A percentile compares a stretch with the other conserved stretches of the same genome.
Conservation (phyloP, 2,888 invertebrate genomes). For the Tenthredo livida region DNA sequence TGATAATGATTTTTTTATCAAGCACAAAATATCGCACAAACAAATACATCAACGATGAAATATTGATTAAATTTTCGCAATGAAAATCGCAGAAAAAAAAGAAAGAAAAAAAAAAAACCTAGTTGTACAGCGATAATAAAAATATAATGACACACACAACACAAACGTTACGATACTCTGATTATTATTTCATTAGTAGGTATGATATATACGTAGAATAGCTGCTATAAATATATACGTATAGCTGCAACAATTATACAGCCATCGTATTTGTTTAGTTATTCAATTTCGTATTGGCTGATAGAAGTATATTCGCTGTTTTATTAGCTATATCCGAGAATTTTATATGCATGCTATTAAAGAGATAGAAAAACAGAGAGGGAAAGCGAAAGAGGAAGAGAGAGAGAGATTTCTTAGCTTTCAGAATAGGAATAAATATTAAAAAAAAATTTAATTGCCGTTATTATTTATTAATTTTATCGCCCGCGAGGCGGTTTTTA, state of each 20-base stretch:
- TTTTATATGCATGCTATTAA: not conserved
- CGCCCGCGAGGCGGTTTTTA: not conserved
- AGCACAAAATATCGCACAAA: not conserved
- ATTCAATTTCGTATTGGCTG: not conserved
- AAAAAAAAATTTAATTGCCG: too few relatives aligned
- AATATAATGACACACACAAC: conserved; percentile 48
- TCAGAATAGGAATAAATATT: too few relatives aligned
- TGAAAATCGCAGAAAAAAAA: not conserved
- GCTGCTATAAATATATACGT: not conserved
- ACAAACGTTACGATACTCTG: conserved; percentile 40
- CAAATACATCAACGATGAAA: not conserved
- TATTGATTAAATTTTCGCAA: not conserved
- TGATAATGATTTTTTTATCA: not conserved
- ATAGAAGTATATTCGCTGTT: not conserved
- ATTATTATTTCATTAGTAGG: not conserved
- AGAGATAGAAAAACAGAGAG: not conserved
- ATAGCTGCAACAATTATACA: not conserved
- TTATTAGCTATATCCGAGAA: not conserved
- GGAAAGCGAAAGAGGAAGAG: not conserved
- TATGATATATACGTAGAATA: not conserved
- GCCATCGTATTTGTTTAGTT: not conserved
- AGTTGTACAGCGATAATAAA: conserved; percentile 18
- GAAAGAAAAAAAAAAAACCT: not conserved
- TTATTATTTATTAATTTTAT: not conserved
- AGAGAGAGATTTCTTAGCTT: not conserved